Percentiles rank a stretch among this genome's conserved stretches.
phyloP scores from a whole-genome alignment of 1,140 invertebrate genomes.

The Chlorops oryzae region DNA sequence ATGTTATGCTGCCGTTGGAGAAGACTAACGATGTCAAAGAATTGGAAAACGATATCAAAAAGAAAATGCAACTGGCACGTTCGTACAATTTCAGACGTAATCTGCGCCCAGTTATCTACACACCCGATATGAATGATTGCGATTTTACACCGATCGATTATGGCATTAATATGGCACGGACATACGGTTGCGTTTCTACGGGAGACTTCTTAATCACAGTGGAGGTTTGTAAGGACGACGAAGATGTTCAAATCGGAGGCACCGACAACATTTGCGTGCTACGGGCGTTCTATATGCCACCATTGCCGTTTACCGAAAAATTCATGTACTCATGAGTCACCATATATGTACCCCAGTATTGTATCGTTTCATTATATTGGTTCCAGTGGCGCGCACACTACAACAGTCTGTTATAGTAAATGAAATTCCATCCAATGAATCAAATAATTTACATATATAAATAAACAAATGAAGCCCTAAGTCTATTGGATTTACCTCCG shows the following conservation, averaged over 20 bases:
- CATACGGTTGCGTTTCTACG: conserved; percentile 30
- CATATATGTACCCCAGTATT: too few species aligned
- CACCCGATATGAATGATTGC: conserved; percentile 27
- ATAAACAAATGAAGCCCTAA: conserved; percentile 30
- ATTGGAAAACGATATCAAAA: conserved; percentile 18
- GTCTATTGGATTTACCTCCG: too few species aligned
- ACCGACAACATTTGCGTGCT: conserved; percentile 37
- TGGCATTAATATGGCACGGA: conserved; percentile 36
- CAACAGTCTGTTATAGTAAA: background rate
- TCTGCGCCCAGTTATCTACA: conserved; percentile 31
- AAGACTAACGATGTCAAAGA: conserved; percentile 16
- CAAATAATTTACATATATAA: background rate
- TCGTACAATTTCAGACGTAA: conserved; percentile 31
- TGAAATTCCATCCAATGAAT: background rate
- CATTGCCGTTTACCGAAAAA: conserved; percentile 30
- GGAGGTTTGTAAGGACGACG: conserved; percentile 35
- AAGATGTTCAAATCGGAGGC: conserved; percentile 27
- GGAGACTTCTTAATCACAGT: conserved; percentile 40
- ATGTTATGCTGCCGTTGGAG: conserved; percentile 28
- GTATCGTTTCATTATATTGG: conserved; percentile 5
- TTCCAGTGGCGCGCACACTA: conserved; percentile 24
- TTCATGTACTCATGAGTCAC: conserved; percentile 29
- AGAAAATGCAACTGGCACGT: conserved; percentile 27
- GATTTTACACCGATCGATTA: conserved; percentile 34
- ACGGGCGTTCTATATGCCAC: conserved; percentile 35